Percentiles rank a stretch among this genome's conserved stretches.
Evolutionary conservation across 2,888 invertebrate genomes (phyloP).

Genomic region (Acrobasis consociella): DNA sequence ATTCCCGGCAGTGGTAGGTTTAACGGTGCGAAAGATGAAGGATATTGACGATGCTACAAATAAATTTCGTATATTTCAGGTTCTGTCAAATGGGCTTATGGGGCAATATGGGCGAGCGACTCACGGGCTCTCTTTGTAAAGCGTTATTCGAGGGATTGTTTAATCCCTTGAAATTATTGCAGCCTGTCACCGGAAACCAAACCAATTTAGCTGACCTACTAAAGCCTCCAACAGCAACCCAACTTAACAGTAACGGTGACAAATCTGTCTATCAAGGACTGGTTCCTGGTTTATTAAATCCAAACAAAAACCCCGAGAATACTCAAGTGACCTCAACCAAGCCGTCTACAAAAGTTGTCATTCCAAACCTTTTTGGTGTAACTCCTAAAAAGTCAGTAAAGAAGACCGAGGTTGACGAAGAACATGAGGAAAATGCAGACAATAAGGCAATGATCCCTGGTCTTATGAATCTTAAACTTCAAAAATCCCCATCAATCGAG

Average conservation of each 20-base stretch:
- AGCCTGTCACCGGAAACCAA: background rate
- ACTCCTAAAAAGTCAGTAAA: background rate
- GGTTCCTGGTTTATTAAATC: background rate
- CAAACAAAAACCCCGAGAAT: conserved; percentile 1
- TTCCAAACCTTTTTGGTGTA: background rate
- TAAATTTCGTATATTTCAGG: conserved; percentile 49
- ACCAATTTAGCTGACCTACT: conserved; percentile 27
- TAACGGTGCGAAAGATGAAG: too few relatives aligned
- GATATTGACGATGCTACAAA: background rate
- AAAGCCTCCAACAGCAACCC: conserved; percentile 11
- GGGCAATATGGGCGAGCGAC: conserved; percentile 83
- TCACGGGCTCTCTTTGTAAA: conserved; percentile 81
- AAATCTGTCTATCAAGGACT: background rate
- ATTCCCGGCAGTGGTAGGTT: too few relatives aligned
- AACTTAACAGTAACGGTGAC: background rate
- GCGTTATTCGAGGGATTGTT: conserved; percentile 59
- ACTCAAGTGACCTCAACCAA: background rate
- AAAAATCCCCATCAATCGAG: conserved; percentile 9
- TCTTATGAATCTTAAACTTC: conserved; percentile 5
- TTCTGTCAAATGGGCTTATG: conserved; percentile 88
- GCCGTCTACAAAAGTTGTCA: background rate
- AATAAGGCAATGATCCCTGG: conserved; percentile 9
- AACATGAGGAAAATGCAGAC: background rate
- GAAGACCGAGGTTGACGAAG: background rate
- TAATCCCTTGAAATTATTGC: conserved; percentile 48